phyloP scores from a whole-genome alignment of 2,888 invertebrate genomes.

The Mythimna vitellina region DNA sequence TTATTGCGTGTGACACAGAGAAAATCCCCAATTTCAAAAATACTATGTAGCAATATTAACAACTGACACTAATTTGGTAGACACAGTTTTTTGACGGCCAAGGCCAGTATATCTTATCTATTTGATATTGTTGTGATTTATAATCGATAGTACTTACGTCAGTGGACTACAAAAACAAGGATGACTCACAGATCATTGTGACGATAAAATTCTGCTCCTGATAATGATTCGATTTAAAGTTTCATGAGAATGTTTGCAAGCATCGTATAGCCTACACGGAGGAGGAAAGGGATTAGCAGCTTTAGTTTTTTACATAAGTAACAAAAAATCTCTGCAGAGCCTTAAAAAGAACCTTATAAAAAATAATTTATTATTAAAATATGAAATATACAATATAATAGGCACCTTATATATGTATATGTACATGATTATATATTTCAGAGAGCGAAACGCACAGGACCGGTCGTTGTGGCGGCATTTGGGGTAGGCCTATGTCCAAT shows the following conservation, averaged over 20 bases:
- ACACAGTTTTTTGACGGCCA: not conserved
- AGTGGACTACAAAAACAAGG: not conserved
- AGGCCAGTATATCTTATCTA: not conserved
- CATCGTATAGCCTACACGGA: not conserved
- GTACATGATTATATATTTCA: no score
- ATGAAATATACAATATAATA: no score
- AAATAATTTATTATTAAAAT: no score
- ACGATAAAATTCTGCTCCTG: not conserved
- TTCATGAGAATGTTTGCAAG: not conserved
- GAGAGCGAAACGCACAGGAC: no score
- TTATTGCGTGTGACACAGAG: no score
- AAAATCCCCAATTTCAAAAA: not conserved
- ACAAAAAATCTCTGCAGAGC: not conserved
- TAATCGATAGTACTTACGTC: constrained; percentile 1
- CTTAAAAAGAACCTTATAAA: no score
- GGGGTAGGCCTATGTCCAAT: no score
- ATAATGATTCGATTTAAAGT: not conserved
- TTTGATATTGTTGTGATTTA: not conserved
- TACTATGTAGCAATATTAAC: not conserved
- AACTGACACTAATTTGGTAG: not conserved
- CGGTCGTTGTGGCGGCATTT: no score
- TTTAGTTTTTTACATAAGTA: not conserved
- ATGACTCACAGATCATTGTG: constrained; percentile 11
- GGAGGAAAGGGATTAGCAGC: not conserved
- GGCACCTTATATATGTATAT: no score